A percentile compares a stretch with the other conserved stretches of the same genome.
Conservation (phyloP, 2,113 vertebrate species). For the Corythornis vintsioides region DNA sequence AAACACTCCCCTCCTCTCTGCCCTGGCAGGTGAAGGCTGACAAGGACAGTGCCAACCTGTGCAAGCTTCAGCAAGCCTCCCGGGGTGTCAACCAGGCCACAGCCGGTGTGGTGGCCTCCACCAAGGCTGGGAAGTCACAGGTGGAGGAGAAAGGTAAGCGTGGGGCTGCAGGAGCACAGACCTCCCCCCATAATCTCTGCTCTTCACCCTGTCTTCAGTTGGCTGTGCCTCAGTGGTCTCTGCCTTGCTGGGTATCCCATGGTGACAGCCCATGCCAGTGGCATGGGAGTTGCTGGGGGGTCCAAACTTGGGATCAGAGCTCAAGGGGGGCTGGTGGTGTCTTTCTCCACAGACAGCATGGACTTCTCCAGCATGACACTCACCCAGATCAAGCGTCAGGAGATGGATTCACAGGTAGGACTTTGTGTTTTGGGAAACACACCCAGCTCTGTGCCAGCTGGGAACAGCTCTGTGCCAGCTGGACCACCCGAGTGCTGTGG, state of each 20-base stretch:
- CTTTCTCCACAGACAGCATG: conserved; percentile 85
- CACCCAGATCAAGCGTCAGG: conserved; percentile 96
- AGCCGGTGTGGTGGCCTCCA: conserved; percentile 89
- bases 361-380: conserved; percentile 96
- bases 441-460: neutral
- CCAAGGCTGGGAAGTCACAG: conserved; percentile 91
- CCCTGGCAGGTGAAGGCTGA: conserved; percentile 90
- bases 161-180: neutral
- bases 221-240: accelerated
- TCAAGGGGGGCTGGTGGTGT: neutral
- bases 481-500: accelerated
- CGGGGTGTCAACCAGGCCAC: conserved; percentile 91
- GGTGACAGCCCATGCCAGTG: neutral
- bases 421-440: neutral
- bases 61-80: conserved; percentile 88
- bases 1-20: neutral
- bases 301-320: neutral
- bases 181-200: neutral
- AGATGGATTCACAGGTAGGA: conserved; percentile 96
- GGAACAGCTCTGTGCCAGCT: neutral
- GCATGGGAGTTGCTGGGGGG: accelerated
- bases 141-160: conserved; percentile 89
- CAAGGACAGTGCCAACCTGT: conserved; percentile 90
- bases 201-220: accelerated
- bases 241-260: neutral